Conservation (phyloP, 2,888 invertebrate species). For the Sinhomidia bicolor region DNA sequence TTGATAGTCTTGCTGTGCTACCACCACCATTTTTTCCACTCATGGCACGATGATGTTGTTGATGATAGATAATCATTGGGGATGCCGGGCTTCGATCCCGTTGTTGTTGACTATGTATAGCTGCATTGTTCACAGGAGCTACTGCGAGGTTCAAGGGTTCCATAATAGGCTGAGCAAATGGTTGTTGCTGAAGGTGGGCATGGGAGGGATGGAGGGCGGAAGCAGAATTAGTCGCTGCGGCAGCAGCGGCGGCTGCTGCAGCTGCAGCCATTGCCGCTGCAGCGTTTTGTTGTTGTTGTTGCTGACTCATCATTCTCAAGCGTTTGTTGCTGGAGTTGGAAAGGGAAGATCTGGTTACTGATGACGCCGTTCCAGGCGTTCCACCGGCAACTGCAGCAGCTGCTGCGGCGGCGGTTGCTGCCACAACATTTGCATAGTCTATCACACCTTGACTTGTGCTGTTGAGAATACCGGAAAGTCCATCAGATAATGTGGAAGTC, state of each 20-base stretch:
- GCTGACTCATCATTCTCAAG: conserved; percentile 78
- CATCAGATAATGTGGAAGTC: conserved; percentile 31
- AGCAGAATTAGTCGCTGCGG: neutral
- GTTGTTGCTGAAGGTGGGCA: conserved; percentile 23
- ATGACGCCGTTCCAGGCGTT: neutral
- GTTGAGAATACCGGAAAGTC: conserved; percentile 50
- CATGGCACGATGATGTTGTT: conserved; percentile 37
- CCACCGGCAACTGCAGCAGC: conserved; percentile 13
- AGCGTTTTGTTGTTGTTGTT: conserved; percentile 63
- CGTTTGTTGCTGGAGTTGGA: conserved; percentile 73
- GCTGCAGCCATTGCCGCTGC: conserved; percentile 29
- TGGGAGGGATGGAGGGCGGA: neutral
- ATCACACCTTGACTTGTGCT: conserved; percentile 57
- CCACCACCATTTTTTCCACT: conserved; percentile 23
- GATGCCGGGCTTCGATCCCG: conserved; percentile 49
- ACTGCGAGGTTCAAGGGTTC: conserved; percentile 78
- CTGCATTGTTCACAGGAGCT: conserved; percentile 61
- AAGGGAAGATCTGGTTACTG: neutral
- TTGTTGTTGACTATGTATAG: conserved; percentile 47
- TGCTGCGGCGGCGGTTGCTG: neutral
- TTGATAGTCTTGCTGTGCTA: conserved; percentile 25
- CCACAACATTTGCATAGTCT: conserved; percentile 54
- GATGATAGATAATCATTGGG: conserved; percentile 54
- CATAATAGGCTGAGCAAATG: conserved; percentile 60
- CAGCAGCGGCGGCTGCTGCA: conserved; percentile 12